Percentiles rank a stretch among this genome's conserved stretches.
Evolutionary conservation across 2,888 invertebrate genomes (phyloP).

Genomic region (Harpalus rufipes): DNA sequence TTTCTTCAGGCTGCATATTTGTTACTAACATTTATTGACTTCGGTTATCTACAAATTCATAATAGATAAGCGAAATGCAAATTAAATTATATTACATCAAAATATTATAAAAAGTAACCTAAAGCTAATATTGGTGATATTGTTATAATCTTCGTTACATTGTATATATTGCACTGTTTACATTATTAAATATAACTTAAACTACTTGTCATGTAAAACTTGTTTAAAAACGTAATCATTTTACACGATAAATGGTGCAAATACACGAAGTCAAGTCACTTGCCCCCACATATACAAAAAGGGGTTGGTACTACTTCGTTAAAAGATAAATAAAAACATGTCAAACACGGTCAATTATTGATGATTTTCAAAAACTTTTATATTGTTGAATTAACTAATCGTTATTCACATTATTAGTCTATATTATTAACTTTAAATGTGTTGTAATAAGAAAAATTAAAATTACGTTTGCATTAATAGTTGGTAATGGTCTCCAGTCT

Average conservation of each 20-base stretch:
- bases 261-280: constrained; percentile 43
- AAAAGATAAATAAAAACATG: constrained; percentile 17
- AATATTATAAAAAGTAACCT: constrained; percentile 37
- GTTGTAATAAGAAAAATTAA: neutral
- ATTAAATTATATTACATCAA: constrained; percentile 17
- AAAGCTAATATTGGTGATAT: constrained; percentile 41
- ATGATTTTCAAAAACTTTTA: neutral
- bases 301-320: constrained; percentile 34
- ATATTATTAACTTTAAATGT: neutral
- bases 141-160: constrained; percentile 41
- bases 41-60: constrained; percentile 24
- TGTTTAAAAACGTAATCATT: constrained; percentile 48
- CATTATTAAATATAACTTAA: constrained; percentile 45
- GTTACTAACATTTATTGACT: constrained; percentile 50
- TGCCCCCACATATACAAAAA: constrained; percentile 41
- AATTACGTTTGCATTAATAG: constrained; percentile 19
- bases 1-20: constrained; percentile 70
- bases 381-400: neutral
- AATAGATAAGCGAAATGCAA: constrained; percentile 32
- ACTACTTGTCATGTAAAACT: constrained; percentile 46
- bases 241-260: constrained; percentile 40
- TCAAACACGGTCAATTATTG: constrained; percentile 16
- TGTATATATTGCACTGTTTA: constrained; percentile 51
- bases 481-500: neutral
- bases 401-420: neutral